Conservation (phyloP, 2,797 vertebrate species). For the Brotula barbata region DNA sequence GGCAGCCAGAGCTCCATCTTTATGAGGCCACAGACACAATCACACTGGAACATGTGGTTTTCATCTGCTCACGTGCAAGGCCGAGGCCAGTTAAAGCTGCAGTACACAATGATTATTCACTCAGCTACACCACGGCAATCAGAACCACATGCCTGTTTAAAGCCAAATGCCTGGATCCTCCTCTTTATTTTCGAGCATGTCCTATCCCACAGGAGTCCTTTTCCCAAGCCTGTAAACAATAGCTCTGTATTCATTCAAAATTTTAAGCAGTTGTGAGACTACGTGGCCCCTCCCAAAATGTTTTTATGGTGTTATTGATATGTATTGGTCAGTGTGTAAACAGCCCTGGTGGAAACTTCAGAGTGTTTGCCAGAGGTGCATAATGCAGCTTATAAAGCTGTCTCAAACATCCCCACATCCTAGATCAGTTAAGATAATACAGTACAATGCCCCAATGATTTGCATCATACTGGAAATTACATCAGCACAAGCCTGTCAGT, state of each 20-base stretch:
- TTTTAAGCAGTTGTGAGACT: conserved; percentile 37
- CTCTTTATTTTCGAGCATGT: conserved; percentile 51
- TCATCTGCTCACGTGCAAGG: conserved; percentile 71
- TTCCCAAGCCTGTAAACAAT: conserved; percentile 64
- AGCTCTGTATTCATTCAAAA: conserved; percentile 56
- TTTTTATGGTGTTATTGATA: conserved; percentile 27
- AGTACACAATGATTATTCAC: conserved; percentile 59
- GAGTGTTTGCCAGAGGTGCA: conserved; percentile 14
- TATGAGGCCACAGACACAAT: conserved; percentile 67
- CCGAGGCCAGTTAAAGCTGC: conserved; percentile 65
- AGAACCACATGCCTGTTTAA: conserved; percentile 66
- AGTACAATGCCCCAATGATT: no score
- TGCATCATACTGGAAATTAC: conserved; percentile 4
- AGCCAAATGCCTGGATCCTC: conserved; percentile 49
- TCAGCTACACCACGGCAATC: conserved; percentile 54
- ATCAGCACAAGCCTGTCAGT: conserved; percentile 11
- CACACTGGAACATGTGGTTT: conserved; percentile 75
- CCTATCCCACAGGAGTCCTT: conserved; percentile 46
- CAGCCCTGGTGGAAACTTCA: conserved; percentile 5
- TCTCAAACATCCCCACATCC: conserved; percentile 8
- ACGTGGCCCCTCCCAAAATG: conserved; percentile 4
- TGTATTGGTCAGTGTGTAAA: conserved; percentile 19
- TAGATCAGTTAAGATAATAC: conserved; percentile 7
- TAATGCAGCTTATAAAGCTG: conserved; percentile 8
- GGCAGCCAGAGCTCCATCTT: conserved; percentile 56